A percentile compares a stretch with the other conserved stretches of the same genome.
phyloP scores from a whole-genome alignment of 2,113 vertebrate species.

The Actenoides lindsayi region DNA sequence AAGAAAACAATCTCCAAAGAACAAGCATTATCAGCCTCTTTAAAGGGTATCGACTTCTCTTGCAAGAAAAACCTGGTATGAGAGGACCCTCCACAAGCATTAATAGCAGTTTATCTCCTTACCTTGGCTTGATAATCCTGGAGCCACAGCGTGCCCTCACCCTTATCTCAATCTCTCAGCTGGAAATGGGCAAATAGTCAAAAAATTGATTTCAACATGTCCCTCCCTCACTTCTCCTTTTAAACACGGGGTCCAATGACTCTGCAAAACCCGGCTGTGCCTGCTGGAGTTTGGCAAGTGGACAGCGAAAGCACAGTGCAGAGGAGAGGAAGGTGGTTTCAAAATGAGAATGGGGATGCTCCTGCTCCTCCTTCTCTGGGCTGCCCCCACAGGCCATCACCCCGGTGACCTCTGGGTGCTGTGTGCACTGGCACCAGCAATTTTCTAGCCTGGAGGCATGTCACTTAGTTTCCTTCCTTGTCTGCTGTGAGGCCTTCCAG shows the following conservation, averaged over 20 bases:
- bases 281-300: background rate
- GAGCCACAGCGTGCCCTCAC: background rate
- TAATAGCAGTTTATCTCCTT: background rate
- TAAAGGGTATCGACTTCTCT: background rate
- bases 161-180: background rate
- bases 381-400: rapidly evolving
- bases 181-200: background rate
- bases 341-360: background rate
- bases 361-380: background rate
- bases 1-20: background rate
- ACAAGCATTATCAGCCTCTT: background rate
- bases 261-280: background rate
- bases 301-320: background rate
- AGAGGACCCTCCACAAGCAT: background rate
- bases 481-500: rapidly evolving
- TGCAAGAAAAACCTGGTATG: background rate
- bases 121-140: slow-evolving; percentile 12
- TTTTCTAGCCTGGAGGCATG: background rate
- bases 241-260: background rate
- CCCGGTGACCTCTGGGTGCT: rapidly evolving
- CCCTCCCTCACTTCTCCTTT: slow-evolving; percentile 63
- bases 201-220: slow-evolving; percentile 42
- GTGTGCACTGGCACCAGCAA: rapidly evolving
- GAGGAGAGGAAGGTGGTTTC: background rate
- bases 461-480: background rate